A percentile compares a stretch with the other conserved stretches of the same genome.
phyloP scores from a whole-genome alignment of 2,888 invertebrate species.

The Anarsia innoxiella region DNA sequence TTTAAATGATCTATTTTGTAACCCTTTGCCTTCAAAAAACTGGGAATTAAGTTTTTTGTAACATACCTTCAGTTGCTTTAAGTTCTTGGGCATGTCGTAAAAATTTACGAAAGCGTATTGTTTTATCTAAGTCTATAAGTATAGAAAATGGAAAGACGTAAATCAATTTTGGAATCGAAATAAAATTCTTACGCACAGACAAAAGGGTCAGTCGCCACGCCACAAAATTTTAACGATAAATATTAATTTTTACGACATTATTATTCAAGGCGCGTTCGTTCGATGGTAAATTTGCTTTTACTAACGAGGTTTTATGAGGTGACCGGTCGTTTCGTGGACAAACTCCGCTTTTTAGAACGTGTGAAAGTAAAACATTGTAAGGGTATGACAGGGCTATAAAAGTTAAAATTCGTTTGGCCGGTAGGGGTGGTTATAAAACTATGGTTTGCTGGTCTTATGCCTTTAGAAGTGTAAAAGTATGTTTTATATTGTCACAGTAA shows the following conservation, averaged over 20 bases:
- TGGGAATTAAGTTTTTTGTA: conserved; percentile 4
- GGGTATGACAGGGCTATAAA: conserved; percentile 33
- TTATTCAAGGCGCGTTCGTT: conserved; percentile 47
- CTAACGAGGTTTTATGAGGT: conserved; percentile 55
- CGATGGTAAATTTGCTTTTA: conserved; percentile 33
- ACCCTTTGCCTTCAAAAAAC: conserved; percentile 23
- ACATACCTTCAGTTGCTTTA: background rate
- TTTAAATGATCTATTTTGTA: conserved; percentile 35
- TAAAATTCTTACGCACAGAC: conserved; percentile 2
- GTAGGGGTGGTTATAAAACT: no score
- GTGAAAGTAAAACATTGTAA: conserved; percentile 64
- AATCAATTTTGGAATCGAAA: background rate
- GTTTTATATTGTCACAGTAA: no score
- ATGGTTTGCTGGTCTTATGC: no score
- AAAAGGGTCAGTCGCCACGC: conserved; percentile 4
- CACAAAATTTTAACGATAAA: conserved; percentile 34
- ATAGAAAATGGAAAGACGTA: background rate
- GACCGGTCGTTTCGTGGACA: conserved; percentile 51
- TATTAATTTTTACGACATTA: conserved; percentile 65
- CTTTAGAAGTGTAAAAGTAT: no score
- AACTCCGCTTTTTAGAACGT: conserved; percentile 63
- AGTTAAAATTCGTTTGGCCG: conserved; percentile 46
- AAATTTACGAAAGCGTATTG: no score
- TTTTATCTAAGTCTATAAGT: no score
- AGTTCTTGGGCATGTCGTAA: no score